A percentile compares a stretch with the other conserved stretches of the same genome.
phyloP scores from a whole-genome alignment of 2,888 invertebrate species.

The Nephrotoma flavescens region DNA sequence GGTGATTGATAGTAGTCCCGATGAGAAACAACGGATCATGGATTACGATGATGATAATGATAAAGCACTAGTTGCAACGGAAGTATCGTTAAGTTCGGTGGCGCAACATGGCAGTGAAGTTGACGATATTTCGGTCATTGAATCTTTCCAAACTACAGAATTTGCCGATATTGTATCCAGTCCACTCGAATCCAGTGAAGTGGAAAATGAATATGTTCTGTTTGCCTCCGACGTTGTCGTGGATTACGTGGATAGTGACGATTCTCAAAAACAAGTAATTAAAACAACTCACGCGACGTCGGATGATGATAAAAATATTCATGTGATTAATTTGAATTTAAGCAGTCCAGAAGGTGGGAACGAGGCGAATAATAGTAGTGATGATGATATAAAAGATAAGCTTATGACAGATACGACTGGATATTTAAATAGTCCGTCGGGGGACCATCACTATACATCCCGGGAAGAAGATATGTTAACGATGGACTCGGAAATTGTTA shows the following conservation, averaged over 20 bases:
- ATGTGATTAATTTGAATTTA: conserved; percentile 8
- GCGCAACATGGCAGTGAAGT: conserved; percentile 40
- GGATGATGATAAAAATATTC: conserved; percentile 12
- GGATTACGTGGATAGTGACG: conserved; percentile 41
- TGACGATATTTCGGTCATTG: conserved; percentile 42
- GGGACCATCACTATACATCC: conserved; percentile 30
- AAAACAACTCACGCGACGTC: conserved; percentile 1
- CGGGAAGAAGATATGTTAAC: conserved; percentile 26
- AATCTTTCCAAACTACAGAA: conserved; percentile 36
- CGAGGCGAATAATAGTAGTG: conserved; percentile 23
- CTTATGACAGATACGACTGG: background rate
- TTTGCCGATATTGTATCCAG: conserved; percentile 44
- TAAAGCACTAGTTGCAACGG: conserved; percentile 39
- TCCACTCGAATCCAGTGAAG: conserved; percentile 38
- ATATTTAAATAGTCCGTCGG: conserved; percentile 19
- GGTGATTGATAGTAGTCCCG: conserved; percentile 25
- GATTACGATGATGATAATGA: conserved; percentile 45
- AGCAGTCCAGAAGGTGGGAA: conserved; percentile 7
- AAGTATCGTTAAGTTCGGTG: conserved; percentile 41
- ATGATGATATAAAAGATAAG: conserved; percentile 23
- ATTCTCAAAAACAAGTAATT: conserved; percentile 23
- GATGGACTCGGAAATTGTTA: conserved; percentile 44
- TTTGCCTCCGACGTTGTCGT: conserved; percentile 46
- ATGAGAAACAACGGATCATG: conserved; percentile 35
- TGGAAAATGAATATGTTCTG: conserved; percentile 45